Conservation (phyloP, 2,113 vertebrate genomes). For the Phoxinus phoxinus region DNA sequence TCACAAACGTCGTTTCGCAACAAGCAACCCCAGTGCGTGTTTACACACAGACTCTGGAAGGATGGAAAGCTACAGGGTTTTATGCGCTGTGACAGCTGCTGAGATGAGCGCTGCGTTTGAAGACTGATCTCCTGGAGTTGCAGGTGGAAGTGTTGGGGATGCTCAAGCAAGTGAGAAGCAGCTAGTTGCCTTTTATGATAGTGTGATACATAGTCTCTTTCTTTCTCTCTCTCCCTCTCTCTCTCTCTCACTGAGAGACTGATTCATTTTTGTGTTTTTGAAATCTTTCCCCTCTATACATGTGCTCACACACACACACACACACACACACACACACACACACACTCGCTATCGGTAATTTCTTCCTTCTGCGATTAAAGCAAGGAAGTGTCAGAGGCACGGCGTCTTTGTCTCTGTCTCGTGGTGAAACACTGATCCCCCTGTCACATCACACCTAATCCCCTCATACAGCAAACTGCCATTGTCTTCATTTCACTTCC, state of each 20-base stretch:
- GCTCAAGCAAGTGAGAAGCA: constrained; percentile 31
- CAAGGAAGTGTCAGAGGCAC: constrained; percentile 67
- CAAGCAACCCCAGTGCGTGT: constrained; percentile 42
- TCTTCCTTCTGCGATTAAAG: constrained; percentile 72
- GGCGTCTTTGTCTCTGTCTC: constrained; percentile 67
- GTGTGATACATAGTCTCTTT: constrained; percentile 30
- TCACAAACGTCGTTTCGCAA: constrained; percentile 46
- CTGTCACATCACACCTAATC: constrained; percentile 68
- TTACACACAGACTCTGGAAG: constrained; percentile 37
- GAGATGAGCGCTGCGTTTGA: constrained; percentile 52
- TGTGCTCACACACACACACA: background rate
- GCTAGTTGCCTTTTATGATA: constrained; percentile 53
- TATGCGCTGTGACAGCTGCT: constrained; percentile 58
- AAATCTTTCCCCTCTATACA: constrained; percentile 30
- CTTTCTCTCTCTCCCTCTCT: constrained; percentile 42
- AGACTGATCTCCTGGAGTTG: constrained; percentile 54
- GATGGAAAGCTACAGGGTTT: constrained; percentile 43
- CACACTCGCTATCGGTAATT: constrained; percentile 67
- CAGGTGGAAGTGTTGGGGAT: constrained; percentile 49
- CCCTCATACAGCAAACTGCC: constrained; percentile 68
- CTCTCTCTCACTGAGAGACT: constrained; percentile 24
- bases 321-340: constrained; percentile 3
- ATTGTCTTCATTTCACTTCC: constrained; percentile 70
- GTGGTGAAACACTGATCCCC: constrained; percentile 62
- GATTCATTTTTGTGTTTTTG: constrained; percentile 15